phyloP scores from a whole-genome alignment of 2,797 vertebrate species.

The Notamacropus eugenii region DNA sequence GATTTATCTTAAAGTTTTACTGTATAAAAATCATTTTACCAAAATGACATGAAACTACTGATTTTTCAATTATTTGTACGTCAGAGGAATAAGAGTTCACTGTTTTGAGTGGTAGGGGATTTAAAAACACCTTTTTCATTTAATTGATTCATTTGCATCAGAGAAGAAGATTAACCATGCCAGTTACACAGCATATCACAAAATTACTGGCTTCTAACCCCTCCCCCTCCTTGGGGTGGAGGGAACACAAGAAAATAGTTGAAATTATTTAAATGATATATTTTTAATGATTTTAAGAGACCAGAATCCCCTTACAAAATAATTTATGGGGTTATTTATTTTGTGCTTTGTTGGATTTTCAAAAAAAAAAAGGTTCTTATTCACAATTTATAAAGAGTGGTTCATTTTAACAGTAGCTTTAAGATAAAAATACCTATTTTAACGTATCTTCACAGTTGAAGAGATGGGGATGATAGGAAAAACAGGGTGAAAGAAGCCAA shows the following conservation, averaged over 20 bases:
- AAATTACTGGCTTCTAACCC: not conserved
- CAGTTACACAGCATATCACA: not conserved
- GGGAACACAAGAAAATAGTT: not conserved
- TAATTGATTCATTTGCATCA: not conserved
- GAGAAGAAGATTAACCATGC: not conserved
- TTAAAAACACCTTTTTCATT: not conserved
- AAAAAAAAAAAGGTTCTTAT: not conserved
- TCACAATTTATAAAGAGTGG: not conserved
- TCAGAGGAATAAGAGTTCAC: not conserved
- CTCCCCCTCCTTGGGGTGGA: not conserved
- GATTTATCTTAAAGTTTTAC: not conserved
- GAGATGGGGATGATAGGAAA: not conserved
- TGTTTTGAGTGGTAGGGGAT: not conserved
- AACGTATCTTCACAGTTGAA: not conserved
- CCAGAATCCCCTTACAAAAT: not conserved
- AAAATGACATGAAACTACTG: not conserved
- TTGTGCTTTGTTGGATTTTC: not conserved
- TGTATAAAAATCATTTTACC: not conserved
- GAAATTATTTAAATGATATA: not conserved
- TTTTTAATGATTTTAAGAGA: not conserved
- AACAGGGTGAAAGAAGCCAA: not conserved
- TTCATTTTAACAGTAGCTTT: not conserved
- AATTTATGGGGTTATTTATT: not conserved
- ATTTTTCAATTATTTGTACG: not conserved
- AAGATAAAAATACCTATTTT: not conserved